These are phyloP conservation scores for Drosophila seguyi DNA, from an alignment of 1,140 invertebrate genomes.

Conservation along the genomic window DNA sequence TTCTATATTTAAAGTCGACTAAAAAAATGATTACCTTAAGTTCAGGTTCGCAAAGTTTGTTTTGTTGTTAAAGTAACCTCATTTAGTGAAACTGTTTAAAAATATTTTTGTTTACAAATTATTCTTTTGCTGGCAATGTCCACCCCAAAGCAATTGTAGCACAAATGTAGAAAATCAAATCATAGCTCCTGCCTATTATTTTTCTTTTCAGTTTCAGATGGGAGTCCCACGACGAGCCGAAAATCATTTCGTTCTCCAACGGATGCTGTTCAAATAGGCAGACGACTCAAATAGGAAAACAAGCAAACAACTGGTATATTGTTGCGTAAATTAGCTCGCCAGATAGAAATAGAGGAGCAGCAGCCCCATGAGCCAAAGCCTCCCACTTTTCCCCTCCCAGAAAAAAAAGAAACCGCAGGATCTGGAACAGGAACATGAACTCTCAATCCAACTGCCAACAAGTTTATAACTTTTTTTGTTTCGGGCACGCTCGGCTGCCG, in stretches of 20 bases:
- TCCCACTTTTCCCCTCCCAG: not conserved
- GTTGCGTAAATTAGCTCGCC: constrained; percentile 69
- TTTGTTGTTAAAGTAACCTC: not conserved
- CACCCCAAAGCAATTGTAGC: not conserved
- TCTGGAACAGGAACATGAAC: constrained; percentile 29
- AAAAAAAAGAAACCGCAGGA: constrained; percentile 12
- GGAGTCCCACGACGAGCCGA: constrained; percentile 5
- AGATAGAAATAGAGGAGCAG: constrained; percentile 45
- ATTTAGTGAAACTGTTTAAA: not conserved
- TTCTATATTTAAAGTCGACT: too few species aligned
- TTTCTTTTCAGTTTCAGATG: constrained; percentile 44
- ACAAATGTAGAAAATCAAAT: constrained; percentile 10
- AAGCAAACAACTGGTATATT: constrained; percentile 59
- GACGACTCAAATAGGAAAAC: constrained; percentile 27
- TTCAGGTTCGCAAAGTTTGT: too few species aligned
- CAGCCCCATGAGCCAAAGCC: constrained; percentile 10
- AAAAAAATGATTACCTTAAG: too few species aligned
- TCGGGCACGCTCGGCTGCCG: constrained; percentile 56
- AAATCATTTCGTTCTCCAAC: constrained; percentile 54
- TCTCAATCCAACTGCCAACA: constrained; percentile 64
- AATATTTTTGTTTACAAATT: not conserved
- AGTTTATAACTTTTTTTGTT: constrained; percentile 71
- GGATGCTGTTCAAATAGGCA: constrained; percentile 16
- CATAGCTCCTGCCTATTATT: constrained; percentile 18
- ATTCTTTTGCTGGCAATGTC: not conserved